These are phyloP conservation scores for Leptinotarsa defecta DNA, from an alignment of 1,140 invertebrate genomes.

Conservation along the genomic window DNA sequence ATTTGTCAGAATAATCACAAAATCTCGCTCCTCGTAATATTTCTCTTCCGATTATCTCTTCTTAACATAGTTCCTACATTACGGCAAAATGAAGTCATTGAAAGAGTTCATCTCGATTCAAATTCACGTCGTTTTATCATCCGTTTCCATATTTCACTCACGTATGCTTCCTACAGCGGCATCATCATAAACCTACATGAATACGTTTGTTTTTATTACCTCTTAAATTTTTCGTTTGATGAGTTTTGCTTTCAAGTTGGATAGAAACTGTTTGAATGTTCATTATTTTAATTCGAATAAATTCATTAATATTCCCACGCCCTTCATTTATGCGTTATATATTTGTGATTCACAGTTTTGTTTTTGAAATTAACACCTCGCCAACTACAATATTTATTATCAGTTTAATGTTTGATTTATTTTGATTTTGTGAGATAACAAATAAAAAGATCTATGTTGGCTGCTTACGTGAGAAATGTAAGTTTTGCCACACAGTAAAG, in stretches of 20 bases:
- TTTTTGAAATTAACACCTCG: too few species aligned
- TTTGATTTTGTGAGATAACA: too few species aligned
- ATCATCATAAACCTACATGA: constrained; percentile 3
- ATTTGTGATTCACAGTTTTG: too few species aligned
- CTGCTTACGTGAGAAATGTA: too few species aligned
- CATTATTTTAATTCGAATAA: background rate
- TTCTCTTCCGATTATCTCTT: background rate
- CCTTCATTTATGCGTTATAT: too few species aligned
- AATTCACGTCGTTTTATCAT: background rate
- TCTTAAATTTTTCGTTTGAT: background rate
- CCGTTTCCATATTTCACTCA: background rate
- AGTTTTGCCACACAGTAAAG: too few species aligned
- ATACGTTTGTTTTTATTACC: background rate
- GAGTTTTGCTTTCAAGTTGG: background rate
- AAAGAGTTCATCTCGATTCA: constrained; percentile 1
- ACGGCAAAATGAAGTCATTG: background rate
- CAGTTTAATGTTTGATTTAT: too few species aligned
- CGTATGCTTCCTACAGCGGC: constrained; percentile 4
- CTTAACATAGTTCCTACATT: background rate
- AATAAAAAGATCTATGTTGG: too few species aligned
- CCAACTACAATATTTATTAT: too few species aligned
- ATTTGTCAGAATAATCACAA: background rate
- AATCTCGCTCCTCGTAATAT: background rate
- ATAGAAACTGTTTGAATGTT: background rate
- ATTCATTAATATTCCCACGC: too few species aligned